These are phyloP conservation scores for Brassicogethes aeneus DNA, from an alignment of 2,888 invertebrate species.

Conservation along the genomic window DNA sequence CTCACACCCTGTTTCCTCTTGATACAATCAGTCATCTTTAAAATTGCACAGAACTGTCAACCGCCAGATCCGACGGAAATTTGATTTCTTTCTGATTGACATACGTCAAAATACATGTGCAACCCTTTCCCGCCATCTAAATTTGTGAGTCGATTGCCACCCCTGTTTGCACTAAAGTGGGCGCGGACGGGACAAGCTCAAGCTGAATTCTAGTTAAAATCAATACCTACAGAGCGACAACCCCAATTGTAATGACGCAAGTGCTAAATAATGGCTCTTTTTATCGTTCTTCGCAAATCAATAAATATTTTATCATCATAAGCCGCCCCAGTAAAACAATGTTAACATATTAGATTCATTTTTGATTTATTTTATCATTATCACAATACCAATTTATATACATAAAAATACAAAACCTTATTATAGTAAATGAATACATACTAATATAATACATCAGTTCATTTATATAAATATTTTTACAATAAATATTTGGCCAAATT, in stretches of 20 bases:
- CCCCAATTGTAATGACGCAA: slow-evolving; percentile 25
- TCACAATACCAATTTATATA: slow-evolving; percentile 3
- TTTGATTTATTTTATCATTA: too few species aligned
- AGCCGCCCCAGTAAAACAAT: background rate
- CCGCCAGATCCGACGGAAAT: background rate
- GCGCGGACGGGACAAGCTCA: slow-evolving; percentile 15
- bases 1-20: background rate
- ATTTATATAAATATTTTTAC: slow-evolving; percentile 3
- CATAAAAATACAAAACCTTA: slow-evolving; percentile 1
- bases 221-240: slow-evolving; percentile 20
- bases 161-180: slow-evolving; percentile 11
- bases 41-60: background rate
- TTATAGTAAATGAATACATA: slow-evolving; percentile 1
- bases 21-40: background rate
- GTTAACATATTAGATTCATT: too few species aligned
- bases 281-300: slow-evolving; percentile 20
- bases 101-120: slow-evolving; percentile 34
- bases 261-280: slow-evolving; percentile 19
- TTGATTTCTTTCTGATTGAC: slow-evolving; percentile 27
- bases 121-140: slow-evolving; percentile 33
- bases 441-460: slow-evolving; percentile 7
- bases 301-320: slow-evolving; percentile 10
- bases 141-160: slow-evolving; percentile 18
- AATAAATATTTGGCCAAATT: slow-evolving; percentile 1
- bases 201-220: slow-evolving; percentile 22